Evolutionary conservation across 2,888 invertebrate species (phyloP).

Genomic region (Acrocyrtus sp.): DNA sequence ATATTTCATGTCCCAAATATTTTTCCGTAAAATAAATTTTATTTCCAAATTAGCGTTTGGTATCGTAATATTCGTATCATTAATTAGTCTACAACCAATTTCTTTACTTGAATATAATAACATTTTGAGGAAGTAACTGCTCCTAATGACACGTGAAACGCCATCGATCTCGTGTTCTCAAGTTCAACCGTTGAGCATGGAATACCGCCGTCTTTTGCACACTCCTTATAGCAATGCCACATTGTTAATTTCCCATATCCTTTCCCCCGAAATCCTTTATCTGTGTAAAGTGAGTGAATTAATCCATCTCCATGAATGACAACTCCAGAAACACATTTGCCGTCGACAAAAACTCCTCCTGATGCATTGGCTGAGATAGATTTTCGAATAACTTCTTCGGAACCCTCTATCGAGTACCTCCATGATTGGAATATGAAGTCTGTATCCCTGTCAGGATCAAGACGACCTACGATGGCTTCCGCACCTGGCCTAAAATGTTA

Average conservation of each 20-base stretch:
- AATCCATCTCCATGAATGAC: slow-evolving; percentile 24
- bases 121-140: slow-evolving; percentile 6
- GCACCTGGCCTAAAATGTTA: too few relatives aligned
- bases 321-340: slow-evolving; percentile 33
- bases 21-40: too few relatives aligned
- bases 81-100: slow-evolving; percentile 3
- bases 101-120: slow-evolving; percentile 24
- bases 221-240: slow-evolving; percentile 25
- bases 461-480: too few relatives aligned
- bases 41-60: too few relatives aligned
- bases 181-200: slow-evolving; percentile 30
- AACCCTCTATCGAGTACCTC: slow-evolving; percentile 14
- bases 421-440: slow-evolving; percentile 33
- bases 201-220: slow-evolving; percentile 30
- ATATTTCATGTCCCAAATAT: too few relatives aligned
- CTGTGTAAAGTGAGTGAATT: slow-evolving; percentile 21
- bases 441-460: slow-evolving; percentile 12
- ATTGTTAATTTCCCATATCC: slow-evolving; percentile 36
- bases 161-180: slow-evolving; percentile 14
- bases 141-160: slow-evolving; percentile 36
- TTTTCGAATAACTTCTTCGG: slow-evolving; percentile 12
- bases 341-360: slow-evolving; percentile 34
- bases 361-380: slow-evolving; percentile 15
- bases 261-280: slow-evolving; percentile 12
- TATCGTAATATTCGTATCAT: too few relatives aligned